A percentile compares a stretch with the other conserved stretches of the same genome.
Conservation (phyloP, 2,888 invertebrate genomes). For the Mesorhabditis belari region DNA sequence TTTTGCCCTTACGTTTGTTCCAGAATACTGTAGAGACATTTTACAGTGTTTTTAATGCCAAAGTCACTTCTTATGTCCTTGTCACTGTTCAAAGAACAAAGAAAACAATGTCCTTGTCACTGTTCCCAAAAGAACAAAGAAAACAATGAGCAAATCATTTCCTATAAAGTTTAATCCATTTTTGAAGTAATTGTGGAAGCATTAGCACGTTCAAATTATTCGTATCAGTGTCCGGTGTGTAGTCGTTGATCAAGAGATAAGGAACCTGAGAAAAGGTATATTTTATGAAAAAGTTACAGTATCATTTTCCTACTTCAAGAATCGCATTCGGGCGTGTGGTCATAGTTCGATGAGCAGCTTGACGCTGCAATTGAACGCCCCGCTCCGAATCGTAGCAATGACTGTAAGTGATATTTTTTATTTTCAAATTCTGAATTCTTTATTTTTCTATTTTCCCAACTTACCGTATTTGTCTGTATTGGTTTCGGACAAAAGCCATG, state of each 20-base stretch:
- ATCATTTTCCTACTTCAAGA: conserved; percentile 26
- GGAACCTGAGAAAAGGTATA: conserved; percentile 32
- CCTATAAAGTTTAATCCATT: conserved; percentile 37
- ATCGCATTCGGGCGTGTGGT: conserved; percentile 44
- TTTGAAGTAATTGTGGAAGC: conserved; percentile 42
- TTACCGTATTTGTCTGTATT: conserved; percentile 45
- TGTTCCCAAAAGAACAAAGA: too few relatives aligned
- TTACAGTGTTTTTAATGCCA: too few relatives aligned
- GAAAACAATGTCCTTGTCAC: too few relatives aligned
- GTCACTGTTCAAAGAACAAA: too few relatives aligned
- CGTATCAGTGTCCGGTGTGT: conserved; percentile 46
- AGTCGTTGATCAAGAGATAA: conserved; percentile 51
- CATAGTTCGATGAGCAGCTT: conserved; percentile 50
- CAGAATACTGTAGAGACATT: too few relatives aligned
- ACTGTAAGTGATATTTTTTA: conserved; percentile 11
- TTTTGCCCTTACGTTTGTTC: too few relatives aligned
- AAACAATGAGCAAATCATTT: too few relatives aligned
- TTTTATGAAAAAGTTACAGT: neutral
- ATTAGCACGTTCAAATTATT: conserved; percentile 46
- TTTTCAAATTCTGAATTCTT: conserved; percentile 18
- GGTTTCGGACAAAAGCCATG: conserved; percentile 42
- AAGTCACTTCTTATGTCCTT: too few relatives aligned
- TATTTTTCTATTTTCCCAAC: conserved; percentile 38
- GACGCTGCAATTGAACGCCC: conserved; percentile 44
- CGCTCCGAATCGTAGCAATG: conserved; percentile 46